Percentiles rank a stretch among this genome's conserved stretches.
phyloP scores from a whole-genome alignment of 2,113 vertebrate genomes.

The Seriola rivoliana region DNA sequence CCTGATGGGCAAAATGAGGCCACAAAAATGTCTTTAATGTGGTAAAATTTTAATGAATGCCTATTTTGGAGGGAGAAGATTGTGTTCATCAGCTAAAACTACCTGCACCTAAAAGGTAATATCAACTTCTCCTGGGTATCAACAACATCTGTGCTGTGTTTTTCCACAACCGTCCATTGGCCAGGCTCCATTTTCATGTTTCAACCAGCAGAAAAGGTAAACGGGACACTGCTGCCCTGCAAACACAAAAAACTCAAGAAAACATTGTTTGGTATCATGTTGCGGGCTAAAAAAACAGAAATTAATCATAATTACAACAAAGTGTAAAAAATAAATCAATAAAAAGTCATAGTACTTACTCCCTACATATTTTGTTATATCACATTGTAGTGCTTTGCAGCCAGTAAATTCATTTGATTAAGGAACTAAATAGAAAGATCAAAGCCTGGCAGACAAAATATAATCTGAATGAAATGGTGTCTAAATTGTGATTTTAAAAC shows the following conservation, averaged over 20 bases:
- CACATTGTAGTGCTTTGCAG: background rate
- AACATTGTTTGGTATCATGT: no score
- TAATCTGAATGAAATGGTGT: background rate
- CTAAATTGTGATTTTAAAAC: background rate
- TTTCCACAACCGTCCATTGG: background rate
- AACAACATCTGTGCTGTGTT: background rate
- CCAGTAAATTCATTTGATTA: background rate
- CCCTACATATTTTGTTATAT: background rate
- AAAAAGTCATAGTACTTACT: no score
- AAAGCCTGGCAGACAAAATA: background rate
- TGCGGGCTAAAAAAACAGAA: no score
- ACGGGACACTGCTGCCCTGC: background rate
- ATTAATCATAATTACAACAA: no score
- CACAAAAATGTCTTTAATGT: background rate
- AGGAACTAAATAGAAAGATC: background rate
- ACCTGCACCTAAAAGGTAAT: background rate
- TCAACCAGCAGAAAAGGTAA: background rate
- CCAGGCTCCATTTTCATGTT: conserved; percentile 13
- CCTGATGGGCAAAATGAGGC: background rate
- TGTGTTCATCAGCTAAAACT: background rate
- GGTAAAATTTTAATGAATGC: background rate
- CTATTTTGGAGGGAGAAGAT: background rate
- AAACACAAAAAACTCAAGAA: background rate
- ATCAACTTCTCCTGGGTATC: background rate
- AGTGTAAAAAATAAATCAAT: background rate